Percentiles rank a stretch among this genome's conserved stretches.
phyloP scores from a whole-genome alignment of 2,797 vertebrate species.

The Sciurus vulgaris region DNA sequence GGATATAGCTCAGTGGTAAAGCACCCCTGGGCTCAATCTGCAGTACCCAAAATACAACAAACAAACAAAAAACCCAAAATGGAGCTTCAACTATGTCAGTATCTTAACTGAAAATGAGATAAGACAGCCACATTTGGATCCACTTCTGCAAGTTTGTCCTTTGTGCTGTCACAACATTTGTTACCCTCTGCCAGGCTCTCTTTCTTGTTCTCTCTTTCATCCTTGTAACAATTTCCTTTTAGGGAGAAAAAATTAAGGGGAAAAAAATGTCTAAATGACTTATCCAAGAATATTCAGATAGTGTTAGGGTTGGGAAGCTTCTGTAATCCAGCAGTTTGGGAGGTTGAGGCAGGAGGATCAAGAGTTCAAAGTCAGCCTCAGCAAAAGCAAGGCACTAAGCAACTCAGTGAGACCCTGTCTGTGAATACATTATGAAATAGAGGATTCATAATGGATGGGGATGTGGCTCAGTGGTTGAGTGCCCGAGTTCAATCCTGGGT shows the following conservation, averaged over 20 bases:
- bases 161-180: too few species aligned
- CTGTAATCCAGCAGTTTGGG: neutral
- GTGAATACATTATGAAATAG: too few species aligned
- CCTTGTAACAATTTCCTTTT: neutral
- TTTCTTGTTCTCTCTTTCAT: neutral
- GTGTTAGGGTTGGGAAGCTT: neutral
- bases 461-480: too few species aligned
- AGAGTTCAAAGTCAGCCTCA: too few species aligned
- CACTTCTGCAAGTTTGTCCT: neutral
- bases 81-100: neutral
- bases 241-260: slow-evolving; percentile 3
- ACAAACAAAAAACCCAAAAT: neutral
- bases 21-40: neutral
- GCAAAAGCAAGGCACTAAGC: too few species aligned
- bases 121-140: neutral
- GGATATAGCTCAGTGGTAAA: neutral
- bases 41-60: neutral
- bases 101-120: neutral
- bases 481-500: too few species aligned
- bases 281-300: neutral
- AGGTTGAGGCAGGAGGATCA: too few species aligned
- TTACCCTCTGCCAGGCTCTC: neutral
- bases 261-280: neutral
- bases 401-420: too few species aligned
- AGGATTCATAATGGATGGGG: too few species aligned